phyloP scores from a whole-genome alignment of 2,888 invertebrate genomes.

The Andrena flavipes region DNA sequence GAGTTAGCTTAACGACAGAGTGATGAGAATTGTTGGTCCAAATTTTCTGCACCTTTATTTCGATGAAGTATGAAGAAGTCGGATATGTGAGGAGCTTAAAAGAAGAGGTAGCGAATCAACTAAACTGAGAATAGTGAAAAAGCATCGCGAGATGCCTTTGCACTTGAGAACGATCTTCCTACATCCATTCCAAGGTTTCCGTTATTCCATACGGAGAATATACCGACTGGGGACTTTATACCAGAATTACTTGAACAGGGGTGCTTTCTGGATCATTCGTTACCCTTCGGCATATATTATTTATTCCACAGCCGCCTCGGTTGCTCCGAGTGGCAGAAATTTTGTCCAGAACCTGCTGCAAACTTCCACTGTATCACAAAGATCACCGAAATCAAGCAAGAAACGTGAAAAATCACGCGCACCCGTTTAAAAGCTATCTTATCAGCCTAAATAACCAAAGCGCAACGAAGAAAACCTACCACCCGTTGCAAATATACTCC shows the following conservation, averaged over 20 bases:
- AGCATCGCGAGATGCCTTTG: neutral
- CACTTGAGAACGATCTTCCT: constrained; percentile 13
- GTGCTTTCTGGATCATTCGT: constrained; percentile 73
- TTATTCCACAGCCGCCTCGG: constrained; percentile 70
- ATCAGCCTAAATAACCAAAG: neutral
- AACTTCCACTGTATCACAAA: neutral
- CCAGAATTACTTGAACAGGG: constrained; percentile 40
- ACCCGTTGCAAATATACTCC: too few relatives aligned
- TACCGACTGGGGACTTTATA: neutral
- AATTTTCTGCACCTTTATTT: neutral
- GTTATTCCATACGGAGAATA: neutral
- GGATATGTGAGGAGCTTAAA: neutral
- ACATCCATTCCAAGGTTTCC: neutral
- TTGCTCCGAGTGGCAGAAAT: constrained; percentile 57
- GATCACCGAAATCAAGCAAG: neutral
- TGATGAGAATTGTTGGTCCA: too few relatives aligned
- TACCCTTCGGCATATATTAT: constrained; percentile 76
- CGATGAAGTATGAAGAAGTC: neutral
- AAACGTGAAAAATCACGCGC: neutral
- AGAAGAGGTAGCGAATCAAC: neutral
- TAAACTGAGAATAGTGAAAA: too few relatives aligned
- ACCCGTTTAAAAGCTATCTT: neutral
- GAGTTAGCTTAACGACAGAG: too few relatives aligned
- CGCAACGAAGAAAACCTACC: neutral
- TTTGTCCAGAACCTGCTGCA: constrained; percentile 56